Evolutionary conservation across 1,140 invertebrate species (phyloP).

Genomic region (Pogonognathellus flavescens): DNA sequence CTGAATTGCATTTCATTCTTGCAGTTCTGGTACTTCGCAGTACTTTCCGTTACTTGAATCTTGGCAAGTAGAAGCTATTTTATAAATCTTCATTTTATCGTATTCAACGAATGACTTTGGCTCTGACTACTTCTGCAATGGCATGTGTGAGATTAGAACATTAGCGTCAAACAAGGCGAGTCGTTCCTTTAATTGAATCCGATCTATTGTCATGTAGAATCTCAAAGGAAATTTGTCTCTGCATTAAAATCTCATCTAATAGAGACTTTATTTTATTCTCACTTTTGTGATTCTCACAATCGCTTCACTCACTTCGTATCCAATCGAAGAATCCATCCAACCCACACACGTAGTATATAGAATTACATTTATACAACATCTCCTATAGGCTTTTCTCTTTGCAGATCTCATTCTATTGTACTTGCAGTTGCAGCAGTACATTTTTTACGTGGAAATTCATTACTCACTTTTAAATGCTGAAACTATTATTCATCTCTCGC

Average conservation of each 20-base stretch:
- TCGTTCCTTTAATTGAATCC: slow-evolving; percentile 40
- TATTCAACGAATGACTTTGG: slow-evolving; percentile 7
- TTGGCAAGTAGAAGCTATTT: slow-evolving; percentile 26
- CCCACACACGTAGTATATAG: background rate
- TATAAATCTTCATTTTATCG: slow-evolving; percentile 48
- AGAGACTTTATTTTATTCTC: background rate
- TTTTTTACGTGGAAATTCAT: too few species aligned
- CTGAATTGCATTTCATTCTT: too few species aligned
- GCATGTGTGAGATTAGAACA: slow-evolving; percentile 24
- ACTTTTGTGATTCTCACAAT: background rate
- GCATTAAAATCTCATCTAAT: slow-evolving; percentile 33
- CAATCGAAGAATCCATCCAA: background rate
- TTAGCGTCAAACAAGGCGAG: slow-evolving; percentile 8
- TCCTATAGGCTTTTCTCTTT: too few species aligned
- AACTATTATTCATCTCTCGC: too few species aligned
- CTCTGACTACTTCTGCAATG: background rate
- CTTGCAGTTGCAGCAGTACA: too few species aligned
- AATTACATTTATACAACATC: too few species aligned
- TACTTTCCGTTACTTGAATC: background rate
- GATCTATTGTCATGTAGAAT: slow-evolving; percentile 33
- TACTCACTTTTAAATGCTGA: too few species aligned
- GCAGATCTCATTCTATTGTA: too few species aligned
- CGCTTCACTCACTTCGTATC: background rate
- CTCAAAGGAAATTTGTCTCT: slow-evolving; percentile 24
- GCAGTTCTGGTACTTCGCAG: too few species aligned